Percentiles rank a stretch among this genome's conserved stretches.
Evolutionary conservation across 2,113 vertebrate genomes (phyloP).

Genomic region (Aspiorhynchus laticeps): DNA sequence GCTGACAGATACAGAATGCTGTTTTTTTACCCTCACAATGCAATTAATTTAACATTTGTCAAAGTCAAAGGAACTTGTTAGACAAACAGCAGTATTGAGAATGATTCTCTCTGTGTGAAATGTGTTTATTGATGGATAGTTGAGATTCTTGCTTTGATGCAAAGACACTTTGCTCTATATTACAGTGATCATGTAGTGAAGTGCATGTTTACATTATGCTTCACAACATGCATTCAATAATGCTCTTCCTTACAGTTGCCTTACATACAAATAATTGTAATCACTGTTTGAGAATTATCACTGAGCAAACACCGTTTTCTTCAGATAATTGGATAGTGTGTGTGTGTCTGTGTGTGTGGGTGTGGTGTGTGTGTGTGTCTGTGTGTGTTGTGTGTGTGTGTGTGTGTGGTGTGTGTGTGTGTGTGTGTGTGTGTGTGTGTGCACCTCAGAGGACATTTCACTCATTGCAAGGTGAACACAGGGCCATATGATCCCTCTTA

Average conservation of each 20-base stretch:
- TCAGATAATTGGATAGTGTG: not conserved
- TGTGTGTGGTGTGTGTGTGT: conserved; percentile 9
- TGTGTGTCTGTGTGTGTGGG: not conserved
- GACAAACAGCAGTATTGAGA: conserved; percentile 3
- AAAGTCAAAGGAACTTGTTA: conserved; percentile 60
- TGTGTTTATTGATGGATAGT: not conserved
- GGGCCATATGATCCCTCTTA: conserved; percentile 20
- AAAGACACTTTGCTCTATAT: not conserved
- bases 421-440: conserved; percentile 14
- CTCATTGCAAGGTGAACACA: conserved; percentile 11
- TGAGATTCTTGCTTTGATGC: not conserved
- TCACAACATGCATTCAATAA: not conserved
- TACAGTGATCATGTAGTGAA: not conserved
- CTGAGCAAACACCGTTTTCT: not conserved
- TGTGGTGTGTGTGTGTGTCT: no score
- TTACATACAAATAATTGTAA: not conserved
- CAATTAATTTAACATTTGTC: conserved; percentile 74
- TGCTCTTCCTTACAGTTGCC: not conserved
- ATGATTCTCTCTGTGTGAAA: not conserved
- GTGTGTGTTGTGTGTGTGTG: no score
- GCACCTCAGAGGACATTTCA: not conserved
- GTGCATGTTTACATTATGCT: not conserved
- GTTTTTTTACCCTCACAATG: conserved; percentile 48
- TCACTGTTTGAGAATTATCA: not conserved
- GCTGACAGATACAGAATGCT: conserved; percentile 45